Base-by-base conservation (phyloP, 2,797 vertebrate genomes). In the Periophthalmus magnuspinnatus region DNA sequence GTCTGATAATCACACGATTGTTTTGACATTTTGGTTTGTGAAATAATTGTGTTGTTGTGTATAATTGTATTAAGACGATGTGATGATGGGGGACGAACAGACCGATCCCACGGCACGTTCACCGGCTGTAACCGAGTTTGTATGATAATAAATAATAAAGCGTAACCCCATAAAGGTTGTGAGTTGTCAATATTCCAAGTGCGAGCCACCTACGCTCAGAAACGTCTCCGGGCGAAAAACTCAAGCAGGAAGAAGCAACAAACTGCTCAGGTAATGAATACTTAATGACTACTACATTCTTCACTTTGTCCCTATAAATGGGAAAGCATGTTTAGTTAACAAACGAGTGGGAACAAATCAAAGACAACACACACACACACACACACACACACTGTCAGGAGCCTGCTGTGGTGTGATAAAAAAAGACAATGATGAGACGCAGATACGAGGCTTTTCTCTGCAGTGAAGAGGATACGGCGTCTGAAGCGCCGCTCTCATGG, bases 261-360 rank as follows among this genome's bases (percentile, higher is more conserved):
- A 87, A 85, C 75, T 83, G 78, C 82, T 75, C 78, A 80, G 70
- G 78, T 86, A 81, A 90, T 91, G 84, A 91, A 91, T 87, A 88
- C 80, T 91, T 91, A 82, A 91, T 82, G 87, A 85, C 61, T 71
- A 89, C 88, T 74, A 84, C 86, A 87, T 85, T 90, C 82, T 88
- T 86, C 90, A 91, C 87, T 92, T 87, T 87, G 84, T 85, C 77
- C 61, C 68, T 69, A 77, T 84, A 88, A 86, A 89, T 76, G 82
- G 80, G 79, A 88, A 60, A 75, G 67, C 80, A 81, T 84, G 87
- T 89, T 88, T 84, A 80, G 84, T 84, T 89, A 86, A 89, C 88
- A 89, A 90, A 89, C 86, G 82, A 85, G 86, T 65, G 61, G 67
- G 54, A 70, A 21, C 63, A 52, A 80, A 86, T 84, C 72, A 80